phyloP scores from a whole-genome alignment of 2,113 vertebrate genomes.

The Acanthisitta chloris region DNA sequence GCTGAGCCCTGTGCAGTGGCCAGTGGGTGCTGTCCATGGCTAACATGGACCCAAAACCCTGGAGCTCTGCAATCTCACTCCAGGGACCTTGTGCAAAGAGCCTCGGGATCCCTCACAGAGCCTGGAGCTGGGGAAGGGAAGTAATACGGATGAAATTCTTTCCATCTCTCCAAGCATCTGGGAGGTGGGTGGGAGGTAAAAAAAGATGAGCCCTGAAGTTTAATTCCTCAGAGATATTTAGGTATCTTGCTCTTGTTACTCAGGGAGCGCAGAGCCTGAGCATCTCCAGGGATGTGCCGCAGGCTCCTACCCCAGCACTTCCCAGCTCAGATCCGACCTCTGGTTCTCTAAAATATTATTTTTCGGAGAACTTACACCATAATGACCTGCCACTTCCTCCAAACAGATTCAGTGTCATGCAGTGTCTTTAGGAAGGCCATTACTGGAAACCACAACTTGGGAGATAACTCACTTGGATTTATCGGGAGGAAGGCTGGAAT shows the following conservation, averaged over 20 bases:
- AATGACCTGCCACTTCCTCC: not conserved
- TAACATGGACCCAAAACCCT: accelerated
- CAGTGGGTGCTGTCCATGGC: accelerated
- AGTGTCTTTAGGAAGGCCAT: not conserved
- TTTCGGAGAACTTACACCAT: not conserved
- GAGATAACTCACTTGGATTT: not conserved
- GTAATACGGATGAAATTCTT: not conserved
- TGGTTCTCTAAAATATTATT: not conserved
- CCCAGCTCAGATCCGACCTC: not conserved
- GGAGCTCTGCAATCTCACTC: not conserved
- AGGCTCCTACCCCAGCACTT: not conserved
- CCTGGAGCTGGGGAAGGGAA: not conserved
- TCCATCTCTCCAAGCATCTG: constrained; percentile 57
- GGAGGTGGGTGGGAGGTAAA: constrained; percentile 57
- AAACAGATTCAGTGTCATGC: accelerated
- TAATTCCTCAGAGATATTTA: constrained; percentile 52
- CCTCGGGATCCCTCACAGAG: not conserved
- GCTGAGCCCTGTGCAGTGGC: accelerated
- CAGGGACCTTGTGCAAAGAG: not conserved
- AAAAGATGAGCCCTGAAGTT: constrained; percentile 62
- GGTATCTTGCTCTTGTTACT: constrained; percentile 46
- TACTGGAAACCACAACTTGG: not conserved
- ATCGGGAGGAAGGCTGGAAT: not conserved
- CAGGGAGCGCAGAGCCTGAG: not conserved
- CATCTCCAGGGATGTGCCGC: not conserved